Evolutionary conservation across 2,797 vertebrate species (phyloP).

Genomic region (Cottoperca gobio): DNA sequence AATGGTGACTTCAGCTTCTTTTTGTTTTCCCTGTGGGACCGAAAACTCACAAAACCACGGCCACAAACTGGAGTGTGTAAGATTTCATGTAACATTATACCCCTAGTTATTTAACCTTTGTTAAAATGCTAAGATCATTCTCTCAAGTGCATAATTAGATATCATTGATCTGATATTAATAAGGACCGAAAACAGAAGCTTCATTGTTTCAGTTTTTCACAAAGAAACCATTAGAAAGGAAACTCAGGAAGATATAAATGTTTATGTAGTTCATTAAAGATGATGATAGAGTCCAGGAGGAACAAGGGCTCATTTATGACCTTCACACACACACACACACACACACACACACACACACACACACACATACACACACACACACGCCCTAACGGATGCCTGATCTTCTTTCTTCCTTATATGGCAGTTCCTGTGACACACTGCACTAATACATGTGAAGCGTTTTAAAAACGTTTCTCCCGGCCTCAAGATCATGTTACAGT

Average conservation of each 20-base stretch:
- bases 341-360: conserved; percentile 12
- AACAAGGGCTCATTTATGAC: background rate
- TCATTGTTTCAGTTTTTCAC: too few relatives aligned
- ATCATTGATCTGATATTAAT: too few relatives aligned
- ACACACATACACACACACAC: conserved; percentile 29
- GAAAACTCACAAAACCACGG: too few relatives aligned
- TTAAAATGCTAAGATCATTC: too few relatives aligned
- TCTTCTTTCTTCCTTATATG: conserved; percentile 56
- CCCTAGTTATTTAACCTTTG: too few relatives aligned
- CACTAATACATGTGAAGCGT: conserved; percentile 48
- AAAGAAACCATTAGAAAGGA: background rate
- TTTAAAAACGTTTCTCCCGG: conserved; percentile 54
- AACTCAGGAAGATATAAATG: background rate
- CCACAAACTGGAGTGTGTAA: too few relatives aligned
- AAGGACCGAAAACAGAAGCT: too few relatives aligned
- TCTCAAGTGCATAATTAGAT: too few relatives aligned
- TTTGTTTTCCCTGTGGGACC: too few relatives aligned
- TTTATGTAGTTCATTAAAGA: background rate
- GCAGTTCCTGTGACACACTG: conserved; percentile 62
- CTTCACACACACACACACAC: conserved; percentile 12
- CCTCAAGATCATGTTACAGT: conserved; percentile 54
- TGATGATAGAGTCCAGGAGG: background rate
- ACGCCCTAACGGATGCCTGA: conserved; percentile 23
- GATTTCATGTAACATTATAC: too few relatives aligned
- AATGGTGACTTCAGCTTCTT: too few relatives aligned